Base-by-base conservation (phyloP, 2,797 vertebrate species). In the Girardinus metallicus region DNA sequence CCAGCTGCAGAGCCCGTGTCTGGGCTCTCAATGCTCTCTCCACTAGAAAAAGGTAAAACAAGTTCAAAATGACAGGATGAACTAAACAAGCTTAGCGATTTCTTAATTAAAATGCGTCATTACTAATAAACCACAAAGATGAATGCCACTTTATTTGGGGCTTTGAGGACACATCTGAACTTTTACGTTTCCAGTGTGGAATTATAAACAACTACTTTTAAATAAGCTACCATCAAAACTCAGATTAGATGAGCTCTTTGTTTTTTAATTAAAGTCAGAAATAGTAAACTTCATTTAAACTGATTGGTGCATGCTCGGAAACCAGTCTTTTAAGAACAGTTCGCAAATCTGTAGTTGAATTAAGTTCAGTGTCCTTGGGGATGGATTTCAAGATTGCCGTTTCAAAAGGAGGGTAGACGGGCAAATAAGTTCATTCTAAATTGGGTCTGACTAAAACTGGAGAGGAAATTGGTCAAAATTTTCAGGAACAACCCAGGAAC, bases 1-100 rank as follows among this genome's bases (percentile, higher is more conserved):
- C 89, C 97, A 16, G 94, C 95, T 78, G 0, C 91, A 44, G 96
- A 49, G 9, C 91, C 93, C 0, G 94, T 64, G 3, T 99, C 98
- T 0, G 97, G 97, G 90, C 97, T 99, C 89, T 99, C 98, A 0
- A 93, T 80, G 0, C 97, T 98, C 88, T 99, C 98, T 0, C 93
- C 97, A 77, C 98, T 99, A 62, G 23, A 0, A 75, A 74, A 34
- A 41, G 23, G 36, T n/a, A 43, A n/a, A 36, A 2, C 71, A 41
- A 41, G 43, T 2, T 0, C 23, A 47, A 2, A 64, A 31, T 62
- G 6, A 74, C 29, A 21, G 26, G 53, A 66, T 15, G 36, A 76
- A 51, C 12, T 15, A 5, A 41, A 64, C 73, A 39, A 21, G 39
- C 2, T 4, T 74, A 11, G 4, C 75, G 2, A 57, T 53, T 73